Conservation (phyloP, 2,797 vertebrate genomes). For the Pipistrellus pygmaeus region DNA sequence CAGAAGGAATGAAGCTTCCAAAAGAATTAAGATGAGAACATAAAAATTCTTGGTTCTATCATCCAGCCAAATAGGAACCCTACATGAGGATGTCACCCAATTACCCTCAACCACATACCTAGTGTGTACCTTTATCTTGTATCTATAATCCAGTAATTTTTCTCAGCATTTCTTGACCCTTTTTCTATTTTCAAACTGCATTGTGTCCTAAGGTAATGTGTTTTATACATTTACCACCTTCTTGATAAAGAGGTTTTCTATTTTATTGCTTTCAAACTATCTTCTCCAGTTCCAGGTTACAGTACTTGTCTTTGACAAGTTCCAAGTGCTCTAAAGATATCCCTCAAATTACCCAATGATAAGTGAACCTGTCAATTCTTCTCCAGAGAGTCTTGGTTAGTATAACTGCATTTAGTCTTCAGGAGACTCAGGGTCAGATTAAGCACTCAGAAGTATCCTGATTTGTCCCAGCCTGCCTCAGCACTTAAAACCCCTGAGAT, state of each 20-base stretch:
- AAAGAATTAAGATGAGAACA: conserved; percentile 35
- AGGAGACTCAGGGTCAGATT: background rate
- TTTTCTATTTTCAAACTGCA: conserved; percentile 46
- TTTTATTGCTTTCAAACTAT: conserved; percentile 60
- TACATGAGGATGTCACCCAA: background rate
- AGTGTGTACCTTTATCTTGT: background rate
- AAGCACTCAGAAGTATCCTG: background rate
- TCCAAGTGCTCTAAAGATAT: conserved; percentile 50
- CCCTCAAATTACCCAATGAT: conserved; percentile 1
- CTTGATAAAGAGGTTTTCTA: conserved; percentile 56
- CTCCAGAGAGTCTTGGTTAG: conserved; percentile 35
- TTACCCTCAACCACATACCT: background rate
- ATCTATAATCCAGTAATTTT: conserved; percentile 31
- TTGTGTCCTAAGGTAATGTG: conserved; percentile 29
- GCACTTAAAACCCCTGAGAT: background rate
- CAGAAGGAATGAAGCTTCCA: background rate
- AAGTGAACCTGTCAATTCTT: conserved; percentile 27
- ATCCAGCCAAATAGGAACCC: background rate
- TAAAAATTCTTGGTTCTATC: conserved; percentile 30
- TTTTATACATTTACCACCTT: conserved; percentile 43
- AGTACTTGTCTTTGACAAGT: conserved; percentile 57
- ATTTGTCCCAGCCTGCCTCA: background rate
- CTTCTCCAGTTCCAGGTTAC: conserved; percentile 43
- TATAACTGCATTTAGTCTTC: conserved; percentile 48
- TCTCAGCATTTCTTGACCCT: conserved; percentile 13